These are phyloP conservation scores for Microcebus jonahi DNA, from an alignment of 2,113 vertebrate genomes.

Conservation along the genomic window DNA sequence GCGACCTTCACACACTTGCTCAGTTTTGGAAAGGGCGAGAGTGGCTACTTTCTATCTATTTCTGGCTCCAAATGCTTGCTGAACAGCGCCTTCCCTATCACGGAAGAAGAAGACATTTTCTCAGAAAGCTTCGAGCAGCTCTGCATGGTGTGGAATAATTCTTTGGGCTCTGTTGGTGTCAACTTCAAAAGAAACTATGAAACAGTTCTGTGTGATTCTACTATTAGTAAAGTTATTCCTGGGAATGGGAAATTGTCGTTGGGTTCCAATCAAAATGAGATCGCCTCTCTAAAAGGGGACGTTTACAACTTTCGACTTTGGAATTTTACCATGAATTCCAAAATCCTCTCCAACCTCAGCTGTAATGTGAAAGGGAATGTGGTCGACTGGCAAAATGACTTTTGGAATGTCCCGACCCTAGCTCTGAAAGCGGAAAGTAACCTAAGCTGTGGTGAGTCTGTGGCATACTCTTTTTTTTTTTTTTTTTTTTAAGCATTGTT, in stretches of 20 bases:
- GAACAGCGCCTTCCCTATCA: constrained; percentile 76
- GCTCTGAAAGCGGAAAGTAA: constrained; percentile 90
- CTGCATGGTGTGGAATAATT: constrained; percentile 89
- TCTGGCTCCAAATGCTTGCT: constrained; percentile 85
- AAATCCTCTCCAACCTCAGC: constrained; percentile 87
- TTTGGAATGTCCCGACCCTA: constrained; percentile 91
- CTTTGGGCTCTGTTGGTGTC: constrained; percentile 80
- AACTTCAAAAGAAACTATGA: constrained; percentile 83
- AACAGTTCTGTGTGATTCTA: constrained; percentile 79
- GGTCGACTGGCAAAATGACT: constrained; percentile 95
- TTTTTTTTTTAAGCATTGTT: constrained; percentile 33
- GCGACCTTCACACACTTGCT: constrained; percentile 73
- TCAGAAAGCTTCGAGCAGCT: constrained; percentile 86
- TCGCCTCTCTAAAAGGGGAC: constrained; percentile 88
- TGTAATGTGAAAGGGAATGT: constrained; percentile 91
- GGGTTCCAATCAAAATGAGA: constrained; percentile 85
- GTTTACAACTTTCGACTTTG: constrained; percentile 97
- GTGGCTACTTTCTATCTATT: constrained; percentile 81
- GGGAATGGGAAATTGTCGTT: constrained; percentile 87
- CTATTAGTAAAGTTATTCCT: constrained; percentile 80
- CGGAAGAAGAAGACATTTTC: constrained; percentile 84
- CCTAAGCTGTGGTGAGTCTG: constrained; percentile 96
- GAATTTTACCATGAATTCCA: constrained; percentile 89
- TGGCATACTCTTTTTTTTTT: not conserved
- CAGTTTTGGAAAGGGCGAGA: constrained; percentile 84